A percentile compares a stretch with the other conserved stretches of the same genome.
phyloP scores from a whole-genome alignment of 2,113 vertebrate genomes.

The Barbus barbus region DNA sequence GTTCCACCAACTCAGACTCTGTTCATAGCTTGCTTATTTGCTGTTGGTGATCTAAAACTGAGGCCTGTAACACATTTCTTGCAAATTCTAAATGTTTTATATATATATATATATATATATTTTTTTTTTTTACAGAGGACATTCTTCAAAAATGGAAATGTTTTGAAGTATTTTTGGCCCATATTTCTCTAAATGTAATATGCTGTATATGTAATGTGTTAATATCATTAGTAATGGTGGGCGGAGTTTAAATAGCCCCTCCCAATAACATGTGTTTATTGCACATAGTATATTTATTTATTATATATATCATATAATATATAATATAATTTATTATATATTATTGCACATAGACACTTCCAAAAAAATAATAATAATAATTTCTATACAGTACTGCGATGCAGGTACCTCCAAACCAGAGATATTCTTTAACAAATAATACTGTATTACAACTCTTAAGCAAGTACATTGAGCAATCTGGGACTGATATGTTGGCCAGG shows the following conservation, averaged over 20 bases:
- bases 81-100: too few relatives aligned
- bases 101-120: too few relatives aligned
- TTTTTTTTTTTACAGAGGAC: too few relatives aligned
- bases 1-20: not conserved
- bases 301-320: too few relatives aligned
- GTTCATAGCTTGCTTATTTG: not conserved
- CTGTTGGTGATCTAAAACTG: not conserved
- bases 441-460: not conserved
- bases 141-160: too few relatives aligned
- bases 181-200: not conserved
- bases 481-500: not conserved
- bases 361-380: not conserved
- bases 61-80: not conserved
- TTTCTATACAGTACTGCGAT: not conserved
- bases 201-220: too few relatives aligned
- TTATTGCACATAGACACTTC: not conserved
- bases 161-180: too few relatives aligned
- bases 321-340: too few relatives aligned
- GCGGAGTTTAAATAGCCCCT: not conserved
- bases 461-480: not conserved
- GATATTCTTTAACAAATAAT: not conserved
- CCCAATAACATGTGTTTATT: not conserved
- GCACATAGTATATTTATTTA: not conserved
- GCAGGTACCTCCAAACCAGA: not conserved
- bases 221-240: not conserved